Evolutionary conservation across 2,888 invertebrate genomes (phyloP), one percentile per base, ranked within the genome.

Genomic region (Polietes domitor): DNA sequence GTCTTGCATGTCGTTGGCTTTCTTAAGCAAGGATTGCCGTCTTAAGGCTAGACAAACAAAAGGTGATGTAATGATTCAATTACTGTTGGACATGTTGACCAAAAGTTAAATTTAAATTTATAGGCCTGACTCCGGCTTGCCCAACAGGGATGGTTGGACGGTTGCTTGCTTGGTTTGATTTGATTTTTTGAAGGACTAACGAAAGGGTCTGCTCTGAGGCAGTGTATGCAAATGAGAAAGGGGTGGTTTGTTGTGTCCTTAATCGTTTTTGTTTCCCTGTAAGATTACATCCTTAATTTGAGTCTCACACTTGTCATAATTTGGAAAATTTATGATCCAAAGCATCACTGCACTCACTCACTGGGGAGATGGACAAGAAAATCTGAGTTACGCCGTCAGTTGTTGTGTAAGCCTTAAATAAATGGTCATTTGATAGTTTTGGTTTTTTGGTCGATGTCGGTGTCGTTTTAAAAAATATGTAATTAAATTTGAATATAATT

Each of bases 21-120:
- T 10, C 24, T 4, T 7, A n/a, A 7, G 10, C 19, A 17, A 32
- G 43, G n/a, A 19, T 63, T 28, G 10, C 9, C 28, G 19, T 43
- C 19, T 17, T n/a, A 37, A 58, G 41, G 26, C 19, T n/a, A 47
- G 58, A 26, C 70, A 21, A 71, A 58, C 28, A 72, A 79, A 77
- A 86, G 82, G 77, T 85, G 79, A 81, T 81, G 83, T 86, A 89
- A 89, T 89, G 89, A 89, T 89, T 89, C 88, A 89, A 89, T 89
- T 89, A 89, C 88, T 87, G 85, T 74, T 78, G 78, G 86, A 86
- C 85, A 87, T 86, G 86, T 88, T 89, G 89, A 89, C 89, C 89
- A 89, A 82, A 85, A 86, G 76, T 77, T 81, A 80, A 81, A 86
- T 81, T 73, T 80, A 82, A 83, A 82, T 73, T 73, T 80, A 82